These are phyloP conservation scores for Euzetes globulus DNA, from an alignment of 2,888 invertebrate genomes.

Conservation along the genomic window DNA sequence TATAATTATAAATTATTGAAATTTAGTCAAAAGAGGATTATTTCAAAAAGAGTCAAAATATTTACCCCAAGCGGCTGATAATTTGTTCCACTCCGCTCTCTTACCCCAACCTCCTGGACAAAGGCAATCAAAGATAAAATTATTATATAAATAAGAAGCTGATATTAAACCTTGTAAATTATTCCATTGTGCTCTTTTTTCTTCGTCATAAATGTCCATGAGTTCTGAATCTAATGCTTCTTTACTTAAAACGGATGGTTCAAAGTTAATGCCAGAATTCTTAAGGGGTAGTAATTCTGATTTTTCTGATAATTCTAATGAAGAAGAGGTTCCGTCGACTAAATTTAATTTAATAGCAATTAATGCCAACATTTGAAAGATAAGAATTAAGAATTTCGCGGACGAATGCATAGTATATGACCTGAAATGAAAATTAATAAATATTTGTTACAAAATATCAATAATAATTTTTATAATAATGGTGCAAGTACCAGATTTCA, in stretches of 20 bases:
- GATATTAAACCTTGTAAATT: constrained; percentile 33
- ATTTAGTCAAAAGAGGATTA: neutral
- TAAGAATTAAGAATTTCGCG: neutral
- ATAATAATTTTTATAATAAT: too few relatives aligned
- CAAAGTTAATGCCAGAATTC: neutral
- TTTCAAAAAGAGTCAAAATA: neutral
- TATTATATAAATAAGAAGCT: too few relatives aligned
- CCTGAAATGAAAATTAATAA: constrained; percentile 12
- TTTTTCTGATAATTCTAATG: constrained; percentile 1
- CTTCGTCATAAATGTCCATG: constrained; percentile 6
- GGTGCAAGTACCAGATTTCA: too few relatives aligned
- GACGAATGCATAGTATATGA: constrained; percentile 18
- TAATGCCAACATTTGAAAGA: constrained; percentile 23
- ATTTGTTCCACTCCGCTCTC: constrained; percentile 36
- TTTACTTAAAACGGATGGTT: neutral
- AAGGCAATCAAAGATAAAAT: neutral
- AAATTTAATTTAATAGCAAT: constrained; percentile 17
- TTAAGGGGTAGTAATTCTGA: neutral
- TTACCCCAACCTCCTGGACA: constrained; percentile 36
- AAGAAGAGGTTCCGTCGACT: neutral
- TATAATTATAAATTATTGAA: neutral
- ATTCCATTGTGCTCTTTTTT: constrained; percentile 35
- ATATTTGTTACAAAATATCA: too few relatives aligned
- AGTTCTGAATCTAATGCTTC: constrained; percentile 12
- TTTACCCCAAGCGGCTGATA: constrained; percentile 35